Base-by-base conservation (phyloP, 1,140 invertebrate species). In the Monochamus saltuarius region DNA sequence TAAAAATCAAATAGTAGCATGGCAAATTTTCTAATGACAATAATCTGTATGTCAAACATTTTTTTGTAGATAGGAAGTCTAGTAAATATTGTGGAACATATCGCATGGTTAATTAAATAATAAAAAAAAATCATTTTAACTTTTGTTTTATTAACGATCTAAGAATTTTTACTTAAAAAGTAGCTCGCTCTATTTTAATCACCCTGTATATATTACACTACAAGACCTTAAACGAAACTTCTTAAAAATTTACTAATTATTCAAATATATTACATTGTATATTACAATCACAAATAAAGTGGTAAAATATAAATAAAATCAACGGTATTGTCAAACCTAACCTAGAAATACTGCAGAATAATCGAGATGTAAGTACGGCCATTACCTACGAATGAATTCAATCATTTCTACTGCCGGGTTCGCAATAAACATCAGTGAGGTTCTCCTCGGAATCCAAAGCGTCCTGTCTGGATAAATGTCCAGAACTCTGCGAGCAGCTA, bases 401-500 rank as follows among this genome's bases (percentile, higher is more conserved):
- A 19, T 56, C 53, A 17, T 56, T 17, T 34, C 58, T 47, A 37
- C 61, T 65, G 49, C 61, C 47, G 13, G 72, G 65, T 70, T 75
- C 62, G 66, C 73, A 75, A 69, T 71, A 71, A 62, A 72, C 49
- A 59, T 75, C 72, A 7, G 68, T 60, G 17, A 74, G 34, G 62
- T 70, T 64, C 46, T 73, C 73, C 45, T 68, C 67, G 9, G 62
- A 68, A 56, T 75, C 72, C 29, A 77, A 22, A 36, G 74, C 75
- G 61, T 76, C 65, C 60, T 77, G 75, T 35, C 75, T 61, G 4
- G 61, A 70, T 36, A 77, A 64, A 22, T 68, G 71, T 58, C 67
- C 53, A 17, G 62, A 71, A 47, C 69, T 65, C n/a, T 67, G 63
- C 10, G 72, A 73, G 45, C 65, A 59, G 38, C 65, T 65, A n/a